Evolutionary conservation across 2,797 vertebrate genomes (phyloP).

Genomic region (Brachyrhaphis roseni): DNA sequence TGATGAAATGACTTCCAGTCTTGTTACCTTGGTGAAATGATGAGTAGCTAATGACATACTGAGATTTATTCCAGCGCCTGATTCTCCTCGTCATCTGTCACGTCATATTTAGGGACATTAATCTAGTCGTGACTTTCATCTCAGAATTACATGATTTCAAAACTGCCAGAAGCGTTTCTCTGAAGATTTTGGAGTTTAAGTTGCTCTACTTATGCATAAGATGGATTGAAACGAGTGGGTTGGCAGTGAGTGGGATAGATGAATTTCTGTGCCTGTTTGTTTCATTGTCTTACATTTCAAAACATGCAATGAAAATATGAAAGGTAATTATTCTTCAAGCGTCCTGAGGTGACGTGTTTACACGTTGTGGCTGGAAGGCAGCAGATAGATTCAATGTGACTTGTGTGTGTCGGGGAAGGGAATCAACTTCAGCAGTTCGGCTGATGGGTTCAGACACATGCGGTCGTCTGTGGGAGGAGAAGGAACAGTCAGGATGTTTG

Average conservation of each 20-base stretch:
- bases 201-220: slow-evolving; percentile 5
- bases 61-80: neutral
- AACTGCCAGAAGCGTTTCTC: no score
- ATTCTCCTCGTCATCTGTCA: slow-evolving; percentile 1
- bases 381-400: neutral
- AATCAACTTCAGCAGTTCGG: slow-evolving; percentile 8
- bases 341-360: slow-evolving; percentile 9
- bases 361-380: neutral
- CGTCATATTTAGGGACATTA: neutral
- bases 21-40: neutral
- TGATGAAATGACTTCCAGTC: slow-evolving; percentile 4
- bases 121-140: neutral
- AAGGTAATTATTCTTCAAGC: slow-evolving; percentile 1
- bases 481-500: slow-evolving; percentile 26
- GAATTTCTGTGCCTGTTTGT: neutral
- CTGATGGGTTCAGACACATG: neutral
- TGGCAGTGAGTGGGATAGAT: neutral
- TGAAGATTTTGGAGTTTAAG: neutral
- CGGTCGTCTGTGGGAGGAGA: neutral
- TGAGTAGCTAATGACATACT: slow-evolving; percentile 3
- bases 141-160: neutral
- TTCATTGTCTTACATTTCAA: neutral
- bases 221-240: neutral
- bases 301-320: neutral
- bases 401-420: neutral